Percentiles rank a stretch among this genome's conserved stretches.
These are phyloP conservation scores for Flexamia atlantica DNA, from an alignment of 2,888 invertebrate genomes.

Conservation along the genomic window DNA sequence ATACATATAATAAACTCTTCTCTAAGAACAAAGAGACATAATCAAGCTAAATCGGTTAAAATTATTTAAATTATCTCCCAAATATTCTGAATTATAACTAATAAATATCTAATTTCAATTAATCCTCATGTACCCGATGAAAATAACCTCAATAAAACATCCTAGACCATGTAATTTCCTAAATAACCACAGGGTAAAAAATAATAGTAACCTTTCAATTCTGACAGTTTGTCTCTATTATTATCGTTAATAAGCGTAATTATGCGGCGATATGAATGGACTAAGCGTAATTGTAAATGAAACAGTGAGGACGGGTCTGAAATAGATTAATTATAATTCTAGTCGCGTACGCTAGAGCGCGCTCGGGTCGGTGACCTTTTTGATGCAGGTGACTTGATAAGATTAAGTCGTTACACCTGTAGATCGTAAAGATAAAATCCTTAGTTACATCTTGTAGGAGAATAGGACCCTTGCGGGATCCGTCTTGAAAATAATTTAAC, in stretches of 20 bases:
- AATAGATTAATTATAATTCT: slow-evolving; percentile 44
- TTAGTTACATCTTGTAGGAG: slow-evolving; percentile 5
- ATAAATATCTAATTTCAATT: too few species aligned
- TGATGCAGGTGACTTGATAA: slow-evolving; percentile 18
- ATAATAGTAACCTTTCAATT: slow-evolving; percentile 28
- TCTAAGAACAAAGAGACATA: too few species aligned
- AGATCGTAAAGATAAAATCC: slow-evolving; percentile 23
- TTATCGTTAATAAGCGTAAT: slow-evolving; percentile 30
- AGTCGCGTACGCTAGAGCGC: background rate
- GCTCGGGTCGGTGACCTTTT: background rate
- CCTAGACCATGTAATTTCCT: background rate
- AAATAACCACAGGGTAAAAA: background rate
- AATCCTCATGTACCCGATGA: background rate
- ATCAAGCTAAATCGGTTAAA: too few species aligned
- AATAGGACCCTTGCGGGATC: background rate
- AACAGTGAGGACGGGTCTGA: background rate
- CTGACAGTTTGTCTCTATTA: background rate
- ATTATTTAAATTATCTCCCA: too few species aligned
- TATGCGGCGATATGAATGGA: slow-evolving; percentile 14
- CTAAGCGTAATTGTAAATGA: slow-evolving; percentile 32
- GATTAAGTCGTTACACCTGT: slow-evolving; percentile 37
- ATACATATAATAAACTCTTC: too few species aligned
- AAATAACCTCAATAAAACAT: background rate
- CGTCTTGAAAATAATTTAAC: slow-evolving; percentile 1
- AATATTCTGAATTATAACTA: too few species aligned